Evolutionary conservation across 2,888 invertebrate species (phyloP).

Genomic region (Xylocampa areola): DNA sequence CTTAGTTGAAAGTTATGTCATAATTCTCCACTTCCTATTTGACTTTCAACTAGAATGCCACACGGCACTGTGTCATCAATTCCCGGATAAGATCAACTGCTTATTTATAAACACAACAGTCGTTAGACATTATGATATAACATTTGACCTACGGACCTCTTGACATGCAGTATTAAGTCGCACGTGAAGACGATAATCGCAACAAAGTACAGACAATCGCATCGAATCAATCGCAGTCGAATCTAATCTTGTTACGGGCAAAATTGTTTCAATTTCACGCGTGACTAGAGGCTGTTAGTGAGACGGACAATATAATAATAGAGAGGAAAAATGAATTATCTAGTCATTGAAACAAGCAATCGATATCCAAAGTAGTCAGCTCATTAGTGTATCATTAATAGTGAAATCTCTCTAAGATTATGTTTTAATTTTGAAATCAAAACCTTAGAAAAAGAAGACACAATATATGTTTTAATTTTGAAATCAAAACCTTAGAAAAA

Average conservation of each 20-base stretch:
- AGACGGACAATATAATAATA: background rate
- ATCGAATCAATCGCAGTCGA: slow-evolving; percentile 20
- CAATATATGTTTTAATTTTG: too few species aligned
- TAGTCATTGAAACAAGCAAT: slow-evolving; percentile 5
- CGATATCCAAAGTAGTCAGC: too few species aligned
- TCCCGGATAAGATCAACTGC: slow-evolving; percentile 6
- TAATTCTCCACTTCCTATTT: slow-evolving; percentile 13
- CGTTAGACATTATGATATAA: slow-evolving; percentile 29
- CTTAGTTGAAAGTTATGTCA: slow-evolving; percentile 1
- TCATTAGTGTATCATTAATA: too few species aligned
- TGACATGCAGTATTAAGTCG: background rate
- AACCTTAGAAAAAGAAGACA: too few species aligned
- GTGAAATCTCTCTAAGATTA: too few species aligned
- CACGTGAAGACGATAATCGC: slow-evolving; percentile 12
- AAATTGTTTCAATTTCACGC: slow-evolving; percentile 19
- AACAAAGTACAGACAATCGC: slow-evolving; percentile 22
- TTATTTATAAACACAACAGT: background rate
- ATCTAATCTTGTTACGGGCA: slow-evolving; percentile 16
- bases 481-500: too few species aligned
- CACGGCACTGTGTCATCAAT: slow-evolving; percentile 5
- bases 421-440: too few species aligned
- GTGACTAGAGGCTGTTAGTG: slow-evolving; percentile 17
- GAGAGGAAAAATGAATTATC: background rate
- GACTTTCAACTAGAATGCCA: slow-evolving; percentile 11
- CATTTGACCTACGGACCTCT: slow-evolving; percentile 8